Evolutionary conservation across 2,113 vertebrate genomes (phyloP), one percentile per base, ranked within the genome.

Genomic region (Heloderma charlesbogerti): DNA sequence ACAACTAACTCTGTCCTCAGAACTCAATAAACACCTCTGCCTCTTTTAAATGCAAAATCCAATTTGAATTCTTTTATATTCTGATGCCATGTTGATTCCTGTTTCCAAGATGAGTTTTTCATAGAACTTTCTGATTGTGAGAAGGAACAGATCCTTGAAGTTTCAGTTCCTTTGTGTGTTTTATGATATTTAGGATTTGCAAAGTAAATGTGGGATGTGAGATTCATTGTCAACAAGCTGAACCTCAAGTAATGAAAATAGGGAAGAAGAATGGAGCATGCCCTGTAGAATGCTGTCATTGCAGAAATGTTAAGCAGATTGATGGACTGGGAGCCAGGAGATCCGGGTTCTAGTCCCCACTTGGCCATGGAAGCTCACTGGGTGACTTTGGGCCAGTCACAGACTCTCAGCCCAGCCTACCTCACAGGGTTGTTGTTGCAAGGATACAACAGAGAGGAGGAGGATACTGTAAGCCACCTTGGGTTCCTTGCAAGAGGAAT

Each of bases 41-140:
- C 34, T 89, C 43, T 93, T 95, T 94, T 86, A 96, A 94, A 92
- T 90, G 6, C 37, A 92, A 43, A 95, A 43, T 48, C 0, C 6
- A 87, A 0, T 91, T 92, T 94, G 69, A 66, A 89, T 25, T 93
- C 20, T 95, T 95, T 95, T 75, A 72, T 84, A 92, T 83, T 94
- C 84, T 79, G 25, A 66, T 90, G 51, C 0, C n/a, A 18, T 51
- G n/a, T 87, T 92, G 40, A 90, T 75, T 94, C 69, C 15, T 86
- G 20, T 86, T 94, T 94, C 85, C 6, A 93, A 83, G 7, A 85
- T 27, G 89, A 81, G 4, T 13, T 0, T 75, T 3, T 3, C 22
- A 86, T 80, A 87, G 29, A 43, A 57, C 37, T 25, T 2, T 57
- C 79, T 90, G 0, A 63, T 75, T 77, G 0, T 37, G 54, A 89